A percentile compares a stretch with the other conserved stretches of the same genome.
Conservation (phyloP, 2,888 invertebrate genomes). For the Drosophila putrida region DNA sequence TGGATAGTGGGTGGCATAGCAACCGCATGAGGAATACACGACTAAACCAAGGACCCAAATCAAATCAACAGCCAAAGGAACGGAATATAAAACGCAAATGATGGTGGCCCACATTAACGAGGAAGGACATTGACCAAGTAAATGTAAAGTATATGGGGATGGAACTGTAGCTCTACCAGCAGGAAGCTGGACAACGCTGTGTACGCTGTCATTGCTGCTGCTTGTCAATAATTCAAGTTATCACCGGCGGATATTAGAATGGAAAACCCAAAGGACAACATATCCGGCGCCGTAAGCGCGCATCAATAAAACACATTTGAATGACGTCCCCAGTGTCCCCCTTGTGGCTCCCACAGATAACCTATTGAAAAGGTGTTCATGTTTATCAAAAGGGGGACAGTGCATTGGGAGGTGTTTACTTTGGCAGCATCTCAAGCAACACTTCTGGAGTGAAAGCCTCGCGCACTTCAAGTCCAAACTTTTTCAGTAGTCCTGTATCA, state of each 20-base stretch:
- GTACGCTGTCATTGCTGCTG: slow-evolving; percentile 26
- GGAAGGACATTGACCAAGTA: slow-evolving; percentile 54
- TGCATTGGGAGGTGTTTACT: slow-evolving; percentile 47
- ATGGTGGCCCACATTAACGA: slow-evolving; percentile 50
- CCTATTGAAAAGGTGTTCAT: slow-evolving; percentile 74
- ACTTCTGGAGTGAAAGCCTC: slow-evolving; percentile 67
- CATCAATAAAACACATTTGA: slow-evolving; percentile 79
- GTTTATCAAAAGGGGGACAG: slow-evolving; percentile 56
- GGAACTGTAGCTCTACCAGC: slow-evolving; percentile 19
- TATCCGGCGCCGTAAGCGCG: slow-evolving; percentile 67
- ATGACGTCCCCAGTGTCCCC: slow-evolving; percentile 34
- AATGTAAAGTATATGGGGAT: slow-evolving; percentile 17
- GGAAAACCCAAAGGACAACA: slow-evolving; percentile 81
- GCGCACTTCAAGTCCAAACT: slow-evolving; percentile 67
- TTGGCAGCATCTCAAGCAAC: slow-evolving; percentile 64
- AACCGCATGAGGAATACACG: slow-evolving; percentile 9
- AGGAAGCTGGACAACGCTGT: slow-evolving; percentile 47
- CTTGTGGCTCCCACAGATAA: not conserved
- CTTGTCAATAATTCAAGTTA: slow-evolving; percentile 84
- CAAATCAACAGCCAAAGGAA: slow-evolving; percentile 62
- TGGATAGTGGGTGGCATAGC: slow-evolving; percentile 22
- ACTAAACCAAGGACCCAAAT: slow-evolving; percentile 55
- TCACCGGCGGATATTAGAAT: slow-evolving; percentile 84
- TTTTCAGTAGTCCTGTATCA: slow-evolving; percentile 17
- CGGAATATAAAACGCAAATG: slow-evolving; percentile 40